Evolutionary conservation across 1,140 invertebrate species (phyloP), one percentile per base, ranked within the genome.

Genomic region (Sminthurinus signatus): DNA sequence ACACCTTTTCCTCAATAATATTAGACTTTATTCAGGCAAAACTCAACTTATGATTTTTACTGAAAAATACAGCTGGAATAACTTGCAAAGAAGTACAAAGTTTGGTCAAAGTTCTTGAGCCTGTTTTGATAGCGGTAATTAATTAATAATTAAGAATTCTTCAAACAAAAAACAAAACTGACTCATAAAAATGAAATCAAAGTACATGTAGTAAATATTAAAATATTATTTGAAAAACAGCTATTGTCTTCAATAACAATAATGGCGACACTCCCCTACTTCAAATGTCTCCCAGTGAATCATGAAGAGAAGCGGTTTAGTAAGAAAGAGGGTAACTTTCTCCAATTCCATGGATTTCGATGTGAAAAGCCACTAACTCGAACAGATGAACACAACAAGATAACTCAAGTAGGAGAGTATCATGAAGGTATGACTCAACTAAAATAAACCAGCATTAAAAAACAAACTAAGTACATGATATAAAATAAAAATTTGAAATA

Each of bases 81-180:
- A 42, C 57, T 51, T 48, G 25, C 8, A 31, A 63, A 17, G 42
- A 71, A 51, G 21, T 65, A 17, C 39, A 55, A 15, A 71, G 67
- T 25, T 8, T 71, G 4, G 27, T 68, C 4, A 71, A 71, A 57
- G 56, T 71, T 15, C 25, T 64, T 5, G 69, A 71, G 50, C 62
- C 65, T n/a, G 36, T 71, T 19, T 2, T 71, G 5, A 54, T 71
- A 21, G 54, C 69, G 0, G 69, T 71, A 60, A 46, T 15, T 60
- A 29, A 15, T 31, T 42, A 36, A 58, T 43, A n/a, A n/a, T n/a
- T n/a, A n/a, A n/a, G n/a, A n/a, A n/a, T n/a, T n/a, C n/a, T n/a
- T n/a, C n/a, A n/a, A n/a, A n/a, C n/a, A n/a, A n/a, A n/a, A n/a
- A n/a, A n/a, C n/a, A n/a, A n/a, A n/a, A n/a, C n/a, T n/a, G n/a